phyloP scores from a whole-genome alignment of 2,888 invertebrate species.

The Pristionchus arcanus region DNA sequence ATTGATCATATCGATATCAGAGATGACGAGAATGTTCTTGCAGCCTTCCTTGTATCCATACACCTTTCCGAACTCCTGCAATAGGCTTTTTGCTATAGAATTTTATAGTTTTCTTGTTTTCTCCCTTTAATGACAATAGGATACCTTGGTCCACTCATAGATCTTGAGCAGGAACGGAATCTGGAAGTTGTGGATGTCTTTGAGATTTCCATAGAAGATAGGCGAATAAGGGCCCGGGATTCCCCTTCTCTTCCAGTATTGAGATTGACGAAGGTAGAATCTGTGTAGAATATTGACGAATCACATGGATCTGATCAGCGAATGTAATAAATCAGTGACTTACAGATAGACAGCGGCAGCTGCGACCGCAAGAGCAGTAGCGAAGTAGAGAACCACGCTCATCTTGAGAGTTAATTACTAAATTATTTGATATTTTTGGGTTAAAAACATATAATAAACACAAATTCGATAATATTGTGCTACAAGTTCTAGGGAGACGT shows the following conservation, averaged over 20 bases:
- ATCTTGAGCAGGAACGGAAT: conserved; percentile 46
- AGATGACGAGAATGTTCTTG: conserved; percentile 77
- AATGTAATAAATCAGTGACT: no score
- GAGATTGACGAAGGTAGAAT: conserved; percentile 58
- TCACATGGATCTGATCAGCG: no score
- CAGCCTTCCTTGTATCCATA: conserved; percentile 60
- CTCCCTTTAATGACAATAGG: background rate
- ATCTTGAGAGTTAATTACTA: no score
- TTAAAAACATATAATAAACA: no score
- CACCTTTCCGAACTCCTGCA: conserved; percentile 57
- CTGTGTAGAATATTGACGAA: conserved; percentile 39
- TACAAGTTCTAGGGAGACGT: no score
- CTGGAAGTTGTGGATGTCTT: conserved; percentile 46
- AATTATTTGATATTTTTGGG: no score
- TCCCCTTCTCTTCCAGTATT: conserved; percentile 64
- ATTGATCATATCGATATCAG: conserved; percentile 79
- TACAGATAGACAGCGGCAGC: no score
- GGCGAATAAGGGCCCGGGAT: conserved; percentile 61
- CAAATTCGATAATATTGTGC: no score
- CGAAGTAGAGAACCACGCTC: no score
- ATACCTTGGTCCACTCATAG: conserved; percentile 59
- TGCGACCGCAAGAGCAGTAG: no score
- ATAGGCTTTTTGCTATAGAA: background rate
- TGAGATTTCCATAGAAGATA: conserved; percentile 60
- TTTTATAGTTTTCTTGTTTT: background rate